phyloP scores from a whole-genome alignment of 2,797 vertebrate genomes.

The Myioborus miniatus region DNA sequence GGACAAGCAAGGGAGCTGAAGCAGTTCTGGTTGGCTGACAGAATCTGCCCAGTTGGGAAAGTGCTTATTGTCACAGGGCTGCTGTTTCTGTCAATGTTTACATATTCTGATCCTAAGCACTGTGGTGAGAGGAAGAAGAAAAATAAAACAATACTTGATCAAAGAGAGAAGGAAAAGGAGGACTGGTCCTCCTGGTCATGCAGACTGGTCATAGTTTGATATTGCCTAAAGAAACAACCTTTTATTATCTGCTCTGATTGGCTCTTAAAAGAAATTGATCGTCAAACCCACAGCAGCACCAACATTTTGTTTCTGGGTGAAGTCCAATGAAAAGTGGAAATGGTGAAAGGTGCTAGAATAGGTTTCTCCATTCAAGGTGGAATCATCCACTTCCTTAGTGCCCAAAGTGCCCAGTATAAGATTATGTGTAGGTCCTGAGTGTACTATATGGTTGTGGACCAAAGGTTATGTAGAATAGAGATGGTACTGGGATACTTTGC shows the following conservation, averaged over 20 bases:
- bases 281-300: slow-evolving; percentile 83
- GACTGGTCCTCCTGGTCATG: slow-evolving; percentile 72
- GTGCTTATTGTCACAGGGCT: slow-evolving; percentile 81
- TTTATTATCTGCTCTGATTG: slow-evolving; percentile 70
- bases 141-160: slow-evolving; percentile 79
- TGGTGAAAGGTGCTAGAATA: slow-evolving; percentile 55
- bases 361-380: slow-evolving; percentile 66
- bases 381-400: slow-evolving; percentile 35
- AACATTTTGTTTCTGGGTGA: slow-evolving; percentile 38
- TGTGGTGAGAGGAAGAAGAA: slow-evolving; percentile 82
- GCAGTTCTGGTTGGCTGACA: slow-evolving; percentile 75
- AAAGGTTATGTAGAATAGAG: slow-evolving; percentile 35
- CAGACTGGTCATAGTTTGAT: slow-evolving; percentile 73
- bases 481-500: slow-evolving; percentile 35
- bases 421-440: slow-evolving; percentile 16
- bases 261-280: slow-evolving; percentile 76
- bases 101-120: slow-evolving; percentile 85
- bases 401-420: slow-evolving; percentile 1
- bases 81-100: slow-evolving; percentile 86
- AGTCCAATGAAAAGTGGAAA: slow-evolving; percentile 48
- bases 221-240: slow-evolving; percentile 72
- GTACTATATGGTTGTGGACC: slow-evolving; percentile 22
- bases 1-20: slow-evolving; percentile 72
- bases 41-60: slow-evolving; percentile 78
- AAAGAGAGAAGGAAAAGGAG: slow-evolving; percentile 79